These are phyloP conservation scores for Sesia apiformis DNA, from an alignment of 2,888 invertebrate genomes.

Conservation along the genomic window DNA sequence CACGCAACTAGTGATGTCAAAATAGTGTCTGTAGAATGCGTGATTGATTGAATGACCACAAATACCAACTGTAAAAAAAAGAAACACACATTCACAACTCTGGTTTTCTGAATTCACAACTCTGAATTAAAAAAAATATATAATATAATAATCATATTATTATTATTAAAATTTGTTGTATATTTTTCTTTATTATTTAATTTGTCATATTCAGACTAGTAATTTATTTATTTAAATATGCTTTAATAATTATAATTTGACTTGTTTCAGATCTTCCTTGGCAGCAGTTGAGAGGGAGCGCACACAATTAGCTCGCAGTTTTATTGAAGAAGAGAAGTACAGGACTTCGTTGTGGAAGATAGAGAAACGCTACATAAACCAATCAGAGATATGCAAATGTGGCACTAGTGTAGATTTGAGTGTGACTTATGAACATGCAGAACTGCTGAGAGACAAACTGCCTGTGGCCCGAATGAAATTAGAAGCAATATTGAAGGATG, in stretches of 20 bases:
- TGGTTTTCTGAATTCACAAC: too few relatives aligned
- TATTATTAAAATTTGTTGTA: neutral
- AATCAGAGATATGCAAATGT: constrained; percentile 37
- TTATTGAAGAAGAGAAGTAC: constrained; percentile 39
- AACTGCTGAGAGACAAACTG: constrained; percentile 37
- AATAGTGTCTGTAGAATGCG: too few relatives aligned
- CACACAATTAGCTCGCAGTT: constrained; percentile 28
- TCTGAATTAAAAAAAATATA: too few relatives aligned
- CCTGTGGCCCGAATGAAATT: constrained; percentile 44
- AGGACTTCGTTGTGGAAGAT: constrained; percentile 44
- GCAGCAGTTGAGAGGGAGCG: constrained; percentile 48
- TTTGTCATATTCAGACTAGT: neutral
- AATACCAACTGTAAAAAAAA: too few relatives aligned
- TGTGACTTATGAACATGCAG: constrained; percentile 42
- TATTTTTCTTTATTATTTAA: neutral
- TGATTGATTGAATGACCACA: too few relatives aligned
- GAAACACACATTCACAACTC: too few relatives aligned
- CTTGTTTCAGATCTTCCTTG: constrained; percentile 40
- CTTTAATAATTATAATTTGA: too few relatives aligned
- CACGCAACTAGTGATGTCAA: too few relatives aligned
- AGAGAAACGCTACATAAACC: constrained; percentile 27
- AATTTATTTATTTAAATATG: neutral
- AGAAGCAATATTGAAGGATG: constrained; percentile 40
- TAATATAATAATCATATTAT: neutral
- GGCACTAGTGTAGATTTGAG: constrained; percentile 29